Conservation (phyloP, 2,888 invertebrate genomes). For the Falcaria lacertinaria region DNA sequence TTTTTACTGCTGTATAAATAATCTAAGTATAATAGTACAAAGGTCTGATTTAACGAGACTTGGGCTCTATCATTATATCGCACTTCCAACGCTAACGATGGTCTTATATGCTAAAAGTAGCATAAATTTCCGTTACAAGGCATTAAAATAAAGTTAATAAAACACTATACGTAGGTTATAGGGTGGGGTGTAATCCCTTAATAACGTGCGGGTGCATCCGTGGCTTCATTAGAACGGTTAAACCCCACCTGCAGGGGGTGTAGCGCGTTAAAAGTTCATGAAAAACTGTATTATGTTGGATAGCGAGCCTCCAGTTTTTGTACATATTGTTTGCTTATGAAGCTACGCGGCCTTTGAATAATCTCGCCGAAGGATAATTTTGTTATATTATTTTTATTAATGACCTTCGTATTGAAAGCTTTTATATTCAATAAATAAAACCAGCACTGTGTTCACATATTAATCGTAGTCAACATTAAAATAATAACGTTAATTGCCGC, state of each 20-base stretch:
- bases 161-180: conserved; percentile 46
- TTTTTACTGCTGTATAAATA: too few relatives aligned
- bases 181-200: conserved; percentile 49
- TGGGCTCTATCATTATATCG: background rate
- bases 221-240: conserved; percentile 47
- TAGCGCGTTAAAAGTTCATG: conserved; percentile 27
- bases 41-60: too few relatives aligned
- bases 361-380: background rate
- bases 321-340: background rate
- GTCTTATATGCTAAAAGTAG: background rate
- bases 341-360: background rate
- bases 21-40: too few relatives aligned
- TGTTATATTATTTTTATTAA: too few relatives aligned
- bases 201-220: conserved; percentile 51
- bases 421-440: too few relatives aligned
- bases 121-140: conserved; percentile 15
- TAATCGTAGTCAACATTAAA: too few relatives aligned
- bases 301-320: background rate
- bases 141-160: conserved; percentile 50
- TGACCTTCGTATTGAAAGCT: too few relatives aligned
- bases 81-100: background rate
- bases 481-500: too few relatives aligned
- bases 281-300: conserved; percentile 27
- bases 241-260: conserved; percentile 29
- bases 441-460: too few relatives aligned